A percentile compares a stretch with the other conserved stretches of the same genome.
phyloP scores from a whole-genome alignment of 2,113 vertebrate species.

The Onychorhynchus coronatus region DNA sequence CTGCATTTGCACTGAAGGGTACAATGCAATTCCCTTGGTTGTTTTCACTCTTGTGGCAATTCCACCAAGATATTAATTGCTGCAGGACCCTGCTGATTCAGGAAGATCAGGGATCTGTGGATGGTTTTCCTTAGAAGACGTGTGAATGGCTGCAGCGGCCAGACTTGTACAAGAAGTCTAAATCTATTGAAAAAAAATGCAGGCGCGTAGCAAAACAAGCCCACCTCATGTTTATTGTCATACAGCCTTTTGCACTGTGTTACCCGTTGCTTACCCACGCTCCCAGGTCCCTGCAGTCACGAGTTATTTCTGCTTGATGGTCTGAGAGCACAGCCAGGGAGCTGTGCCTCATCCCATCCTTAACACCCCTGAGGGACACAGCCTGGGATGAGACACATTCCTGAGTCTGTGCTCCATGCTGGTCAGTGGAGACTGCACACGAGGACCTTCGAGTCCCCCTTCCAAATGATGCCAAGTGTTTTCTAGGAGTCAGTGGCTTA shows the following conservation, averaged over 20 bases:
- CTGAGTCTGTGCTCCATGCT: background rate
- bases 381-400: background rate
- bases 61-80: background rate
- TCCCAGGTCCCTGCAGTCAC: background rate
- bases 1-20: background rate
- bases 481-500: background rate
- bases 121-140: background rate
- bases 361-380: background rate
- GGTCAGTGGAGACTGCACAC: rapidly evolving
- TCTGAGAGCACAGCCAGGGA: background rate
- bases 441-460: background rate
- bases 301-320: background rate
- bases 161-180: background rate
- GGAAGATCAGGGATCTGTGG: background rate
- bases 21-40: background rate
- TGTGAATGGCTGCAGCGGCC: background rate
- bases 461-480: background rate
- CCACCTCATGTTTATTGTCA: background rate
- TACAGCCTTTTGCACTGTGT: background rate
- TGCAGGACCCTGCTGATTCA: background rate
- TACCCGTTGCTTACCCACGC: background rate
- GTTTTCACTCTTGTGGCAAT: background rate
- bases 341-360: background rate
- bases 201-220: background rate
- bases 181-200: background rate